These are phyloP conservation scores for Parotocinclus haroldoi DNA, from an alignment of 2,797 vertebrate genomes.

Conservation along the genomic window DNA sequence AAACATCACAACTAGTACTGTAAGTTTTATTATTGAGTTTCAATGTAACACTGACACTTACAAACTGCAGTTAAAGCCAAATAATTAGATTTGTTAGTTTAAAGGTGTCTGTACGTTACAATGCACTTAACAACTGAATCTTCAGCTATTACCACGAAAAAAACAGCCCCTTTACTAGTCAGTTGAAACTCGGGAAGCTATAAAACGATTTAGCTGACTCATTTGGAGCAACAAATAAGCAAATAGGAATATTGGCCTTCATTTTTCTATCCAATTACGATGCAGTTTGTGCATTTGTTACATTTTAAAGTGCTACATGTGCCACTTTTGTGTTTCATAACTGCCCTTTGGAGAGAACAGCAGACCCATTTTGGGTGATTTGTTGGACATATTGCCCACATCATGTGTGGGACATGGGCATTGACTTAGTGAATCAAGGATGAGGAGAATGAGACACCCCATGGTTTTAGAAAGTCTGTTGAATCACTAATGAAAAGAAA, in stretches of 20 bases:
- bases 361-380: constrained; percentile 96
- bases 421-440: constrained; percentile 89
- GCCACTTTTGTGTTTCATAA: constrained; percentile 88
- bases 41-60: too few relatives aligned
- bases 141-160: constrained; percentile 57
- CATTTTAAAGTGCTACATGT: constrained; percentile 90
- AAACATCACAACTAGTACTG: too few relatives aligned
- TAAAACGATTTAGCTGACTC: constrained; percentile 76
- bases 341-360: constrained; percentile 89
- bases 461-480: constrained; percentile 97
- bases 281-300: constrained; percentile 94
- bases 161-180: constrained; percentile 61
- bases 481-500: constrained; percentile 95
- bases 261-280: constrained; percentile 91
- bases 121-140: too few relatives aligned
- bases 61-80: too few relatives aligned
- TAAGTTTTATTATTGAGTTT: too few relatives aligned
- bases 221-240: constrained; percentile 77
- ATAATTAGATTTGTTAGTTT: too few relatives aligned
- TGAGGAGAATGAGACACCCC: constrained; percentile 85
- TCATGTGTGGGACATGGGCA: constrained; percentile 83
- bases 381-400: constrained; percentile 97
- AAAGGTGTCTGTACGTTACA: too few relatives aligned
- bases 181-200: constrained; percentile 64
- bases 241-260: constrained; percentile 69